Conservation (phyloP, 92 coral and sea anemone species). For the Actinostola sp. region DNA sequence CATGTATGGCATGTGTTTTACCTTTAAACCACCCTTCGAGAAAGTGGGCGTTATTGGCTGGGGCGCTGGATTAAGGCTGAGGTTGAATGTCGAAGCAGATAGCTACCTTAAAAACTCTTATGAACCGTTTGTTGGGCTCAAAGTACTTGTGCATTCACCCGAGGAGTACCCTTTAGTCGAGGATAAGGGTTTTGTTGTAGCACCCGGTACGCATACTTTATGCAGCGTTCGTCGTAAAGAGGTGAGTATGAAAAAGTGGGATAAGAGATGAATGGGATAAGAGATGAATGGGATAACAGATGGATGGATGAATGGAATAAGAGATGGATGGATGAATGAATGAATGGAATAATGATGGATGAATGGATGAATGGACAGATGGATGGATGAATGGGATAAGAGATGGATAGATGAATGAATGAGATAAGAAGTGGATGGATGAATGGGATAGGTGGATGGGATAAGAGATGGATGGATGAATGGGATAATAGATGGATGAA, state of each 20-base stretch:
- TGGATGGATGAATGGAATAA: too few relatives aligned
- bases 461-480: too few relatives aligned
- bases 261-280: neutral
- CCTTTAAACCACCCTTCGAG: conserved; percentile 36
- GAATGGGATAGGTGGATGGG: too few relatives aligned
- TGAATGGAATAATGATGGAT: too few relatives aligned
- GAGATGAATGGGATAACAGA: too few relatives aligned
- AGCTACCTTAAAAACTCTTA: neutral
- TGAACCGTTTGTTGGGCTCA: conserved; percentile 47
- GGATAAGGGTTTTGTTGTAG: conserved; percentile 46
- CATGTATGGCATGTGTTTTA: conserved; percentile 28
- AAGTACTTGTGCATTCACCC: conserved; percentile 52
- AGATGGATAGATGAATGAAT: too few relatives aligned
- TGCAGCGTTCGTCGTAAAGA: conserved; percentile 46
- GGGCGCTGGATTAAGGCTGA: conserved; percentile 42
- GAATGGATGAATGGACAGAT: too few relatives aligned
- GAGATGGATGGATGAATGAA: too few relatives aligned
- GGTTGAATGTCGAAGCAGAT: conserved; percentile 49
- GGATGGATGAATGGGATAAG: too few relatives aligned
- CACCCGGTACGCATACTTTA: conserved; percentile 52
- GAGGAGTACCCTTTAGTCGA: conserved; percentile 51
- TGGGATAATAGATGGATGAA: too few relatives aligned
- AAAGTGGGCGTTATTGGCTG: conserved; percentile 14
- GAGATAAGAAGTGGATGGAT: too few relatives aligned
- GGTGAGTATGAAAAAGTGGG: conserved; percentile 24